Percentiles rank a stretch among this genome's conserved stretches.
Conservation (phyloP, 2,797 vertebrate genomes). For the Phrynocephalus forsythii region DNA sequence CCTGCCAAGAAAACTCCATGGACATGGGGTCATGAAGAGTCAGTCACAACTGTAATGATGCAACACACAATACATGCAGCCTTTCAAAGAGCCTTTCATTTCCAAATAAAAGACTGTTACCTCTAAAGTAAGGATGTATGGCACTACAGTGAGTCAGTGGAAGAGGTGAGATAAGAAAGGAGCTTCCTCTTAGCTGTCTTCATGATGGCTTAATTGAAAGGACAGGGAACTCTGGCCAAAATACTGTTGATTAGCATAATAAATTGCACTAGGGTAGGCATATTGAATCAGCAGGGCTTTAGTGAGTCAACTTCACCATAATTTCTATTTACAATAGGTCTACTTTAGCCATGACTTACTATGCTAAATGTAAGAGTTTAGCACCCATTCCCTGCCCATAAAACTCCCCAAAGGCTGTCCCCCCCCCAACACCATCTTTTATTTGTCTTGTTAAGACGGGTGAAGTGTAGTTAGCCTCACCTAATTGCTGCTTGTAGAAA, state of each 20-base stretch:
- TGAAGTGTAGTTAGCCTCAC: not conserved
- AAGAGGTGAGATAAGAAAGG: not conserved
- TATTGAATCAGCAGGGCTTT: too few relatives aligned
- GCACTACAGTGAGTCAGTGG: not conserved
- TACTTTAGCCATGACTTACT: not conserved
- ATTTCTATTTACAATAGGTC: too few relatives aligned
- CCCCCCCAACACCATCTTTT: not conserved
- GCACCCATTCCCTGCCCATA: not conserved
- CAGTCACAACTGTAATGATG: too few relatives aligned
- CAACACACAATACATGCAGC: too few relatives aligned
- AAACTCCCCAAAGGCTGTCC: not conserved
- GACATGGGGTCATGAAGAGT: too few relatives aligned
- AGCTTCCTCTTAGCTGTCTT: not conserved
- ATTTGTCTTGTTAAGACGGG: not conserved
- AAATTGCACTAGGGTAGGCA: too few relatives aligned
- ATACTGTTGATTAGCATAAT: too few relatives aligned
- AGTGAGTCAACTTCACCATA: too few relatives aligned
- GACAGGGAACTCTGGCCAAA: too few relatives aligned
- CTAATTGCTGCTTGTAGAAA: not conserved
- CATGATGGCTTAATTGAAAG: not conserved
- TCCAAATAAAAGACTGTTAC: not conserved
- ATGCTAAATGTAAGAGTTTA: not conserved
- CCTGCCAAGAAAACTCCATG: too few relatives aligned
- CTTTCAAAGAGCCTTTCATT: not conserved
- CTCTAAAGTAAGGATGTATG: not conserved